Base-by-base conservation (phyloP, 1,140 invertebrate genomes). In the Papilio dardanus region DNA sequence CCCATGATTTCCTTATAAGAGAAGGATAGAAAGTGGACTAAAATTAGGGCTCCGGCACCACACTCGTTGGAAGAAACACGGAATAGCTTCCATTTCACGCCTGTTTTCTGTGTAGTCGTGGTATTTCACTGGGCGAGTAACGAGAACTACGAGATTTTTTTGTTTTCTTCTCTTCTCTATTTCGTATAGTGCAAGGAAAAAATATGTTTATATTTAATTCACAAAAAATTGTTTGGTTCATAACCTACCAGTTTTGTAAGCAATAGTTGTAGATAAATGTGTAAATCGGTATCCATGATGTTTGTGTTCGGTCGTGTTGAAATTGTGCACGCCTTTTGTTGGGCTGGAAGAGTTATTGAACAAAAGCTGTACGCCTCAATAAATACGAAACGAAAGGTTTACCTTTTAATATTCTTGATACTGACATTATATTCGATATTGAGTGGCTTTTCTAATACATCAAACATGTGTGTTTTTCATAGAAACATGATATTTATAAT, bases 221-320 rank as follows among this genome's bases (percentile, higher is more conserved):
- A 21, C 7, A 12, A 54, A 54, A 54, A 28, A 54, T 3, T 16
- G 24, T 62, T 12, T 24, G 24, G 2, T 62, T 28, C 24, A 62
- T 62, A 28, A 4, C n/a, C n/a, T n/a, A n/a, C n/a, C 24, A 62
- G 24, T 62, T 30, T 62, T 62, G 24, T 62, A 28, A 62, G 24
- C 21, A 54, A 62, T 12, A 28, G 24, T 62, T 58, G 50, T 58
- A 6, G 19, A 58, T 58, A 58, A 58, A 62, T 62, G 24, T 62
- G 54, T 14, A 62, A 62, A 62, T 28, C 24, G 54, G 54, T 28
- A 62, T 54, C 50, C 50, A 24, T 62, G 54, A 62, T 62, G 54
- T 62, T 62, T 62, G 54, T 62, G 54, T 62, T 28, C 24, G 21
- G 54, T 62, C 54, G 24, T 62, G 54, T 62, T 62, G 54, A 62